These are phyloP conservation scores for Fragum fragum DNA, from an alignment of 2,888 invertebrate species.

Conservation along the genomic window DNA sequence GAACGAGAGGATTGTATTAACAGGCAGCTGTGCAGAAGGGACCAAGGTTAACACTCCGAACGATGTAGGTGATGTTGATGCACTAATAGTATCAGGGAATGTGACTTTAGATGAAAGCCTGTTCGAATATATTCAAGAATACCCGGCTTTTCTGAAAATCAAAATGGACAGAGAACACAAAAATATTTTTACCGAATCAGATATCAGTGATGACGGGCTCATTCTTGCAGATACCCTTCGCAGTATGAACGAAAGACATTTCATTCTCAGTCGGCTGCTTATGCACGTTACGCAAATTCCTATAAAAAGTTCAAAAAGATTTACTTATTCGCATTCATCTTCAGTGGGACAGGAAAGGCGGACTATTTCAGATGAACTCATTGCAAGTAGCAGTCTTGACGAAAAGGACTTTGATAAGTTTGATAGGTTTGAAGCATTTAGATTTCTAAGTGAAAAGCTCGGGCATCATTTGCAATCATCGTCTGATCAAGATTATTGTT, in stretches of 20 bases:
- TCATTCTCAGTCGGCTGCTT: background rate
- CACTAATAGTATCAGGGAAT: slow-evolving; percentile 24
- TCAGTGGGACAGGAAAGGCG: background rate
- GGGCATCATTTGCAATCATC: background rate
- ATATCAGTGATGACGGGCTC: slow-evolving; percentile 7
- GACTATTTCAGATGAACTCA: background rate
- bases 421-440: background rate
- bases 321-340: background rate
- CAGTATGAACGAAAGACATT: background rate
- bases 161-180: slow-evolving; percentile 10
- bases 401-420: background rate
- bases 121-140: slow-evolving; percentile 32
- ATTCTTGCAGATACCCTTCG: slow-evolving; percentile 11
- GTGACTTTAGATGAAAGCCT: slow-evolving; percentile 19
- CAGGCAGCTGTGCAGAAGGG: slow-evolving; percentile 46
- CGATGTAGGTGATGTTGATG: slow-evolving; percentile 46
- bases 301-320: background rate
- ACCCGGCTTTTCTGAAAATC: slow-evolving; percentile 45
- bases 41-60: slow-evolving; percentile 33
- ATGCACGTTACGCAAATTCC: background rate
- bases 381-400: background rate
- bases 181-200: slow-evolving; percentile 14
- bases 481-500: background rate
- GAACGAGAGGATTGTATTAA: slow-evolving; percentile 18
- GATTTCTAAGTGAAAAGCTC: background rate